A percentile compares a stretch with the other conserved stretches of the same genome.
These are phyloP conservation scores for Wiebesia pumilae DNA, from an alignment of 1,140 invertebrate genomes.

Conservation along the genomic window DNA sequence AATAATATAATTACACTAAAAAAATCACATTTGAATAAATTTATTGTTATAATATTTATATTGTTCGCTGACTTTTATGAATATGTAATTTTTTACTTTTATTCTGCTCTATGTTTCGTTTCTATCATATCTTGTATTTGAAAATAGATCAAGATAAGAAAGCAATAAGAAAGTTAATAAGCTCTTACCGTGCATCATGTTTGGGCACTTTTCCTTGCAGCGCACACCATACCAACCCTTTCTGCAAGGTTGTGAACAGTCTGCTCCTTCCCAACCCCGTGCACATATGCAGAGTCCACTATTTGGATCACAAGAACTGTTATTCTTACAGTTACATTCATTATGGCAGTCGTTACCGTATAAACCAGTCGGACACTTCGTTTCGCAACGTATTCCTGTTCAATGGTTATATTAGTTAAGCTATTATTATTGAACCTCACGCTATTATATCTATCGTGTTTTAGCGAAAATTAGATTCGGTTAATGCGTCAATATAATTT, in stretches of 20 bases:
- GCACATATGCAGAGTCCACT: constrained; percentile 89
- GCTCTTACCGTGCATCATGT: constrained; percentile 78
- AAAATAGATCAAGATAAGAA: background rate
- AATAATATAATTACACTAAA: too few relatives aligned
- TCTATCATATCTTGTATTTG: background rate
- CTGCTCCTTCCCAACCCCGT: constrained; percentile 87
- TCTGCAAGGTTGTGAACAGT: constrained; percentile 85
- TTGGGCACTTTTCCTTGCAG: constrained; percentile 87
- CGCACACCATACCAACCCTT: constrained; percentile 86
- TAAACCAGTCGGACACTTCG: constrained; percentile 84
- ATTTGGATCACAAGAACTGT: constrained; percentile 89
- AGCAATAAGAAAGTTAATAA: background rate
- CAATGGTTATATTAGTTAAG: background rate
- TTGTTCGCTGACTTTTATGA: too few relatives aligned
- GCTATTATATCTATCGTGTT: too few relatives aligned
- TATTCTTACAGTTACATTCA: constrained; percentile 88
- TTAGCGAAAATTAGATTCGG: too few relatives aligned
- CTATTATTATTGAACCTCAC: too few relatives aligned
- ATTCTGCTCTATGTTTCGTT: too few relatives aligned
- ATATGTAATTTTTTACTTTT: too few relatives aligned
- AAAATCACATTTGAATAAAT: too few relatives aligned
- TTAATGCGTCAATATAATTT: too few relatives aligned
- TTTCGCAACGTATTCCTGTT: constrained; percentile 82
- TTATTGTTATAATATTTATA: too few relatives aligned
- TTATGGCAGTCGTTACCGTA: constrained; percentile 87